phyloP scores from a whole-genome alignment of 2,113 vertebrate species.

The Saimiri boliviensis region DNA sequence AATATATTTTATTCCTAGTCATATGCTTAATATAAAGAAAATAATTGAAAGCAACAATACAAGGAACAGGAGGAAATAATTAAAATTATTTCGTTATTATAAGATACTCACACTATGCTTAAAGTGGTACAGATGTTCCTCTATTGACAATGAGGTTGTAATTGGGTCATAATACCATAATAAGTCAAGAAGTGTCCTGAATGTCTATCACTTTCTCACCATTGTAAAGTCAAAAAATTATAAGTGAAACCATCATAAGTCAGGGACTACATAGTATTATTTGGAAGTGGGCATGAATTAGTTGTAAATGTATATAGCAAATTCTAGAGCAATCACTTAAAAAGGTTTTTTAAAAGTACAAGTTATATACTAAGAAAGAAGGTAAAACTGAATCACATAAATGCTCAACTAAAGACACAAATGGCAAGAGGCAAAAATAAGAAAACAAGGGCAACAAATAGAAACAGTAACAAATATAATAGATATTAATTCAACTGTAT shows the following conservation, averaged over 20 bases:
- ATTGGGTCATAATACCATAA: neutral
- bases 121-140: neutral
- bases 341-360: neutral
- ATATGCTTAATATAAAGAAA: neutral
- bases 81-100: neutral
- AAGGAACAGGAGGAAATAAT: neutral
- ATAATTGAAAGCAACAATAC: neutral
- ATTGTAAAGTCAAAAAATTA: neutral
- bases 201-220: neutral
- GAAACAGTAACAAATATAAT: neutral
- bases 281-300: neutral
- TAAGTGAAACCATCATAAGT: neutral
- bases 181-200: neutral
- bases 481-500: neutral
- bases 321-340: neutral
- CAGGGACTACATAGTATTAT: neutral
- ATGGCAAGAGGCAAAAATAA: neutral
- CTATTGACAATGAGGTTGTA: neutral
- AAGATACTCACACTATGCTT: neutral
- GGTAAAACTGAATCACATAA: neutral
- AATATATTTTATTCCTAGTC: neutral
- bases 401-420: too few species aligned
- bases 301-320: neutral
- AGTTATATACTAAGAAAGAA: neutral
- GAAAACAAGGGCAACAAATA: neutral